Conservation (phyloP, 1,140 invertebrate genomes). For the Camponotus vicinus region DNA sequence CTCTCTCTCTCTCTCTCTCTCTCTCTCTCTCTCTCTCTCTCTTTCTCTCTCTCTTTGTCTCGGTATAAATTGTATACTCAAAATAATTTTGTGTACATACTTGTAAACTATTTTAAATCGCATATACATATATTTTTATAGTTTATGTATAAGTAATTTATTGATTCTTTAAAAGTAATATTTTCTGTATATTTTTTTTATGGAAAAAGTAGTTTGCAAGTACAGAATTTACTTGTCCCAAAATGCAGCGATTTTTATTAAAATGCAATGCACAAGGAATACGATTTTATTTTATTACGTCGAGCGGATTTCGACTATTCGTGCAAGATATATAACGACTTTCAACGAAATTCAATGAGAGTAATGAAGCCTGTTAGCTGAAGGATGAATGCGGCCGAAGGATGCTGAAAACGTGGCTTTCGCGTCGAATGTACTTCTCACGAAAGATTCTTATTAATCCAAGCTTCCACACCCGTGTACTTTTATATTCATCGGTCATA, state of each 20-base stretch:
- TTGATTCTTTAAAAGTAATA: not conserved
- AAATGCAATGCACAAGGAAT: conserved; percentile 11
- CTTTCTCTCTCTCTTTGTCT: not conserved
- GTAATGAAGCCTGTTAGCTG: conserved; percentile 65
- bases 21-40: not conserved
- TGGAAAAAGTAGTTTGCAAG: not conserved
- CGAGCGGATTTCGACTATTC: conserved; percentile 47
- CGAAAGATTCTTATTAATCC: conserved; percentile 59
- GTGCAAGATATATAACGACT: not conserved
- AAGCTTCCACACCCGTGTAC: not conserved
- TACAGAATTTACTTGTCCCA: not conserved
- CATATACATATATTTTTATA: not conserved
- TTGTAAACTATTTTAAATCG: not conserved
- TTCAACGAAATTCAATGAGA: conserved; percentile 62
- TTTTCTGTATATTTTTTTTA: not conserved
- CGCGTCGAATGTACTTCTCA: conserved; percentile 17
- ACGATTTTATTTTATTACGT: conserved; percentile 15
- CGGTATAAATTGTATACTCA: not conserved
- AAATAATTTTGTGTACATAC: not conserved
- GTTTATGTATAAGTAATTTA: not conserved
- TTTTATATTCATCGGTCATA: conserved; percentile 35
- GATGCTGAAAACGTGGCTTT: conserved; percentile 54
- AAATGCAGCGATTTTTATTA: conserved; percentile 31
- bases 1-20: not conserved
- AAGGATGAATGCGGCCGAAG: conserved; percentile 52